phyloP scores from a whole-genome alignment of 2,888 invertebrate species.

The Meandrusa payeni region DNA sequence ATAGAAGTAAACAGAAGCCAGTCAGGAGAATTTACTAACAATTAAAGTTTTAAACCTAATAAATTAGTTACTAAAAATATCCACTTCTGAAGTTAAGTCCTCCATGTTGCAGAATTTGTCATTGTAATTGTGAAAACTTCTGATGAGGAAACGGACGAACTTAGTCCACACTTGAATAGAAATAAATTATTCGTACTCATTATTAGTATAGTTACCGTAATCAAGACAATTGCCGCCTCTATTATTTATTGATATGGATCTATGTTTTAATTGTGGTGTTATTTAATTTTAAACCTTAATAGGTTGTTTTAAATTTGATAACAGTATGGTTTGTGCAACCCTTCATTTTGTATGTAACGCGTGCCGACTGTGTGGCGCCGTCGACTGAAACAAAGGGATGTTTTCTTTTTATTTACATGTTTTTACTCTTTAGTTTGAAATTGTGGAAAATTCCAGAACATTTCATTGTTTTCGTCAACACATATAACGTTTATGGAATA shows the following conservation, averaged over 20 bases:
- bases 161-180: background rate
- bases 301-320: background rate
- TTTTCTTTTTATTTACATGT: constrained; percentile 30
- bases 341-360: constrained; percentile 23
- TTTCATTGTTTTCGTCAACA: too few species aligned
- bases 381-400: constrained; percentile 29
- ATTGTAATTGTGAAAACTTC: too few species aligned
- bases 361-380: constrained; percentile 38
- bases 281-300: constrained; percentile 14
- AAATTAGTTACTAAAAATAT: too few species aligned
- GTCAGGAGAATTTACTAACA: too few species aligned
- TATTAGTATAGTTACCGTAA: constrained; percentile 5
- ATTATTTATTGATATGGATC: constrained; percentile 21
- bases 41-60: too few species aligned
- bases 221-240: constrained; percentile 15
- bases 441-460: too few species aligned
- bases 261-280: background rate
- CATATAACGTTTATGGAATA: too few species aligned
- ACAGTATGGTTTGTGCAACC: constrained; percentile 2
- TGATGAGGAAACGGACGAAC: too few species aligned
- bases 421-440: constrained; percentile 10
- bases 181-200: constrained; percentile 6
- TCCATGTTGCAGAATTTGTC: too few species aligned
- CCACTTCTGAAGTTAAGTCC: too few species aligned
- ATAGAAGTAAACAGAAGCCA: too few species aligned